phyloP scores from a whole-genome alignment of 2,113 vertebrate genomes.

The Mesocricetus auratus region DNA sequence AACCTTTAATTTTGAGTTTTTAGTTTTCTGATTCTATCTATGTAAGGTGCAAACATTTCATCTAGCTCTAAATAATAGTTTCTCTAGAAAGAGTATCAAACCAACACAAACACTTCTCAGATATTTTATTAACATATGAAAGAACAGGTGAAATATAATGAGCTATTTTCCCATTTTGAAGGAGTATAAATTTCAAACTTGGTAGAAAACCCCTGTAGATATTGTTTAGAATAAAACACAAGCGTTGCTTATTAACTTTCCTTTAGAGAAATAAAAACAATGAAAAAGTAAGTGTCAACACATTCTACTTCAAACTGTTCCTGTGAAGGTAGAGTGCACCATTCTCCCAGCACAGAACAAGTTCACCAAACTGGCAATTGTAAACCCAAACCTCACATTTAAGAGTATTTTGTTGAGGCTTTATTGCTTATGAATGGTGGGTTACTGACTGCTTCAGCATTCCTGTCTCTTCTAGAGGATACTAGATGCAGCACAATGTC shows the following conservation, averaged over 20 bases:
- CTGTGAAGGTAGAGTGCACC: not conserved
- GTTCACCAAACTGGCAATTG: not conserved
- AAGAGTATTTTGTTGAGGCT: not conserved
- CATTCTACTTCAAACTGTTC: not conserved
- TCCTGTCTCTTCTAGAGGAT: not conserved
- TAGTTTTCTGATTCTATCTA: not conserved
- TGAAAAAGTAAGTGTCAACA: not conserved
- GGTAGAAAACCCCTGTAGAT: not conserved
- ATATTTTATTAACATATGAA: not conserved
- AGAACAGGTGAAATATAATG: not conserved
- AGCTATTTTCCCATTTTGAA: not conserved
- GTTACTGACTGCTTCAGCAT: not conserved
- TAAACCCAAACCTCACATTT: not conserved
- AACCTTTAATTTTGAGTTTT: not conserved
- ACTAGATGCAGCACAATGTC: not conserved
- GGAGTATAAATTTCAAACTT: not conserved
- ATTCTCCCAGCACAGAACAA: not conserved
- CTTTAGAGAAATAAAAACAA: not conserved
- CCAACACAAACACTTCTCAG: not conserved
- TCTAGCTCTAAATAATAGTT: not conserved
- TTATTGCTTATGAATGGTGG: no score
- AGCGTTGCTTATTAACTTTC: not conserved
- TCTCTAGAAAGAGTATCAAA: conserved; percentile 30
- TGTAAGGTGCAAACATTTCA: not conserved
- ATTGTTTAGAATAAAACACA: not conserved